These are phyloP conservation scores for Papilio polyxenes DNA, from an alignment of 1,140 invertebrate species.

Conservation along the genomic window DNA sequence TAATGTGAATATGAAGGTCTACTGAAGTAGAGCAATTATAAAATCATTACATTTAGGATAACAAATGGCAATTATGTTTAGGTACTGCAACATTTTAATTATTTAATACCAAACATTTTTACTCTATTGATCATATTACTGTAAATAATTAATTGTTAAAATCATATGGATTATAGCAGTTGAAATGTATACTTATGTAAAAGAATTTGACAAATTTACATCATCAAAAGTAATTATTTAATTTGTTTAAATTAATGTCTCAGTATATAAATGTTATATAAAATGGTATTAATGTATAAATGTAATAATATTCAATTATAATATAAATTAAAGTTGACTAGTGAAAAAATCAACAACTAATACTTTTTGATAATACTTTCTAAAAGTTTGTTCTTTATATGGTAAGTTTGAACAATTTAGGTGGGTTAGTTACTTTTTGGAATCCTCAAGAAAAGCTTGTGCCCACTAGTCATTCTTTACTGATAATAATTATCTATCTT, in stretches of 20 bases:
- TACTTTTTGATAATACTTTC: not conserved
- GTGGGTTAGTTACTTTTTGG: too few species aligned
- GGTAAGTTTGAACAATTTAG: not conserved
- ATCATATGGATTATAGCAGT: not conserved
- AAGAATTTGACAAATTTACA: too few species aligned
- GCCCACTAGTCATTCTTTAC: too few species aligned
- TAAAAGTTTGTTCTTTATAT: not conserved
- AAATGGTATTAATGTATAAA: not conserved
- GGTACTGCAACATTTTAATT: not conserved
- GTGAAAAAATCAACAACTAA: not conserved
- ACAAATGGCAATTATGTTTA: not conserved
- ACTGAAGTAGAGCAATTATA: not conserved
- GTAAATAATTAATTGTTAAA: too few species aligned
- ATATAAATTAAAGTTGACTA: not conserved
- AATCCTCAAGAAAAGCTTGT: too few species aligned
- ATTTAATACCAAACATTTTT: too few species aligned
- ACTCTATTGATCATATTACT: too few species aligned
- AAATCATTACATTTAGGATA: not conserved
- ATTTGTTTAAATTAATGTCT: too few species aligned
- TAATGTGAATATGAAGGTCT: too few species aligned
- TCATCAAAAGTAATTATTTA: too few species aligned
- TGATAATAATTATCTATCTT: too few species aligned
- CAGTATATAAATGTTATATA: not conserved
- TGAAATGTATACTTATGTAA: not conserved
- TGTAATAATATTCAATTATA: too few species aligned